A percentile compares a stretch with the other conserved stretches of the same genome.
Conservation (phyloP, 2,797 vertebrate genomes). For the Falco rusticolus region DNA sequence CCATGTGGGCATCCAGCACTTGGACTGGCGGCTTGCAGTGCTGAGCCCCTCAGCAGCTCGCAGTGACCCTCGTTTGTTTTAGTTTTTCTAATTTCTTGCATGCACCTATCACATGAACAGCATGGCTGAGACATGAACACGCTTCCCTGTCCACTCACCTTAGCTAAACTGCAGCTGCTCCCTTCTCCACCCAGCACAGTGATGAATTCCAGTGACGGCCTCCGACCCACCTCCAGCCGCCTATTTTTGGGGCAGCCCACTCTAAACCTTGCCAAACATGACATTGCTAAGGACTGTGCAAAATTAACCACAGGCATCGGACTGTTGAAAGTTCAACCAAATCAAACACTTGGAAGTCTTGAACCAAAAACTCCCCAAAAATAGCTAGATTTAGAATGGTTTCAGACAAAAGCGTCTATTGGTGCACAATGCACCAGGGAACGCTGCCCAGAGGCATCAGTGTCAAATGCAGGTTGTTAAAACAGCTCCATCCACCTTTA, state of each 20-base stretch:
- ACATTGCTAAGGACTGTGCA: neutral
- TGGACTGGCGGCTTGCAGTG: neutral
- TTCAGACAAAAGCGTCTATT: neutral
- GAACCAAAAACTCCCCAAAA: neutral
- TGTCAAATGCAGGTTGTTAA: too few relatives aligned
- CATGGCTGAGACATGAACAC: neutral
- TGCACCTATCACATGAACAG: rapidly evolving
- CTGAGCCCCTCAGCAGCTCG: neutral
- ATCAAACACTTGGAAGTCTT: neutral
- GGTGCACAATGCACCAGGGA: rapidly evolving
- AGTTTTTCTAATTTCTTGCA: neutral
- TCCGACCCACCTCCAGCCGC: neutral
- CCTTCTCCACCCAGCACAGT: neutral
- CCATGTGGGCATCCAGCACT: neutral
- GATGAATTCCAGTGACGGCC: neutral
- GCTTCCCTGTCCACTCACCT: rapidly evolving
- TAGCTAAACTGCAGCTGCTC: neutral
- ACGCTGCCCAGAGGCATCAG: neutral
- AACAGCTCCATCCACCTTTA: neutral
- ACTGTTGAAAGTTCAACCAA: neutral
- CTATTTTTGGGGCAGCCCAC: neutral
- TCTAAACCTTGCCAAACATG: neutral
- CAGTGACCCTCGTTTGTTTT: neutral
- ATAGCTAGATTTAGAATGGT: neutral
- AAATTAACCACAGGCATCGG: neutral